These are phyloP conservation scores for Poeciliopsis turneri DNA, from an alignment of 2,797 vertebrate species.

Conservation along the genomic window DNA sequence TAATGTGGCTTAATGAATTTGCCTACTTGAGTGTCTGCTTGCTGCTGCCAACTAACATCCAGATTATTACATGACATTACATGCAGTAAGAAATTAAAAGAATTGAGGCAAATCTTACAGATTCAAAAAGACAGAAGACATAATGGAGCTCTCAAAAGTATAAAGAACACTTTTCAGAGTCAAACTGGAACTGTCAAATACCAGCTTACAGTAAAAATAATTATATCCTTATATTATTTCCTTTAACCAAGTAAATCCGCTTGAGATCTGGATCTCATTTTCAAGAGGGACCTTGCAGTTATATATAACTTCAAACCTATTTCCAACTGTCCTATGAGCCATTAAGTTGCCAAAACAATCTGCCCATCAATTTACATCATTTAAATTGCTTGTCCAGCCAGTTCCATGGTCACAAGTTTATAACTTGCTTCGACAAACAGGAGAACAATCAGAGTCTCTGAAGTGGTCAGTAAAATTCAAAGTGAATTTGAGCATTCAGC, in stretches of 20 bases:
- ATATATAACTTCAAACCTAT: neutral
- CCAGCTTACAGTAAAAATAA: neutral
- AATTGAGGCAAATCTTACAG: neutral
- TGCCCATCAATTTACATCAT: neutral
- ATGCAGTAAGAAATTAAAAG: neutral
- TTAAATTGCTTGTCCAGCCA: neutral
- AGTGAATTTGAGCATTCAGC: neutral
- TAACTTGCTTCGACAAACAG: neutral
- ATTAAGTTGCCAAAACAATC: neutral
- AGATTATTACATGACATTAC: neutral
- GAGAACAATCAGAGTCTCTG: neutral
- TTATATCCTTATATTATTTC: neutral
- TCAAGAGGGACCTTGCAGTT: too few relatives aligned
- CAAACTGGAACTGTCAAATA: neutral
- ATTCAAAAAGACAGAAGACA: neutral
- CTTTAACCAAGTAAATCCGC: too few relatives aligned
- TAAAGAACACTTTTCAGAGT: neutral
- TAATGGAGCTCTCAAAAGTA: neutral
- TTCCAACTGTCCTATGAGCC: neutral
- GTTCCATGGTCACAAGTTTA: neutral
- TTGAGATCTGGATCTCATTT: too few relatives aligned
- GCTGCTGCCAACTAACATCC: neutral
- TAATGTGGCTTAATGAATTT: neutral
- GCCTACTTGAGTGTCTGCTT: neutral
- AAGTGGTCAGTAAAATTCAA: neutral